Evolutionary conservation across 2,113 vertebrate species (phyloP), one percentile per base, ranked within the genome.

Genomic region (Alethe castanea): DNA sequence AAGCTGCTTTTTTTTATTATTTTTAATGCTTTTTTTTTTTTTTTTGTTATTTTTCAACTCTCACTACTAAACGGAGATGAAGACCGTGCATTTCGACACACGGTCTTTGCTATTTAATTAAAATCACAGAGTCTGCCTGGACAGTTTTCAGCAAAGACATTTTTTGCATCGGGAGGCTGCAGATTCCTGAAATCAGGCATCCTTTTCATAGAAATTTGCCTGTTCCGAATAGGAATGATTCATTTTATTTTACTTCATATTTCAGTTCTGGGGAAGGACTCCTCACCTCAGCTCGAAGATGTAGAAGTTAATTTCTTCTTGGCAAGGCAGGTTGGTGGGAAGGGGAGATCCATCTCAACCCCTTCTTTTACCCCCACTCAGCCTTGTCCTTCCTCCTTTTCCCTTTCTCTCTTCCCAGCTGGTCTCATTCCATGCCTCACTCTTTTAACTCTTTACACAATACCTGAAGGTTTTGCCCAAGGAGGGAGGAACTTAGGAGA

Each of bases 91-190:
- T 93, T 86, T 93, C 19, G 0, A 93, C 85, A 93, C 92, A 88
- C 7, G 0, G 40, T 40, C 79, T 78, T 83, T 96, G 86, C 67
- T 81, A 78, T 90, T 96, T 96, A 95, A 96, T 96, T 97, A 94
- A 95, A 97, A 96, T 94, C 94, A 88, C 92, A 77, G 92, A 93
- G 82, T 24, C 90, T 92, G 56, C 33, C 61, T 96, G 94, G 92
- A 86, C 85, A 88, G 29, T 90, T 73, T 93, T 90, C 88, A 93
- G 82, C 45, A 70, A 53, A 92, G 67, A 42, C 31, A 2, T 2
- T 76, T 84, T 82, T 84, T 84, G n/a, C 50, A 33, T 8, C 0
- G 0, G 20, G 70, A 89, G 52, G 3, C 40, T 71, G 17, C 48
- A 50, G 69, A 76, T 88, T 95, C 81, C 81, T 89, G 48, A 97